Evolutionary conservation across 2,113 vertebrate genomes (phyloP).

Genomic region (Triplophysa siluroides): DNA sequence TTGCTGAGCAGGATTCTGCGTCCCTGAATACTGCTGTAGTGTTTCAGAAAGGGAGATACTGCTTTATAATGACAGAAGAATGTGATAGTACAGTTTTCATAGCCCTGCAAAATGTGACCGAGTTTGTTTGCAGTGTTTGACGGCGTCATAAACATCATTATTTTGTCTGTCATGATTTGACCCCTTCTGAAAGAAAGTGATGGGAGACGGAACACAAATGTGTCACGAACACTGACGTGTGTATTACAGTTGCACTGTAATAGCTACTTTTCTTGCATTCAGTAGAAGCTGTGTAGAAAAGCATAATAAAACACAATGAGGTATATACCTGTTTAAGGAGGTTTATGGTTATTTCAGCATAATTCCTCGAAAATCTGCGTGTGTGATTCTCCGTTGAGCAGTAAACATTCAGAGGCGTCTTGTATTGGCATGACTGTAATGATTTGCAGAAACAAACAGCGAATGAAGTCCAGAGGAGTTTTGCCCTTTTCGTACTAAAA

Average conservation of each 20-base stretch:
- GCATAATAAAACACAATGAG: slow-evolving; percentile 27
- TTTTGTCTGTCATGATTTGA: background rate
- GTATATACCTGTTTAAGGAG: slow-evolving; percentile 32
- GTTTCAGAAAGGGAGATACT: slow-evolving; percentile 15
- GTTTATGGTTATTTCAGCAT: slow-evolving; percentile 30
- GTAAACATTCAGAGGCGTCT: slow-evolving; percentile 99
- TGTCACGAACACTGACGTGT: slow-evolving; percentile 4
- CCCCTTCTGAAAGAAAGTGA: background rate
- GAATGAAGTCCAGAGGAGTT: slow-evolving; percentile 81
- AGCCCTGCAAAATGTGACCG: background rate
- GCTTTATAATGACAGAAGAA: background rate
- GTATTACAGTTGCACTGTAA: background rate
- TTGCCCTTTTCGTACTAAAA: slow-evolving; percentile 88
- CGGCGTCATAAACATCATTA: background rate
- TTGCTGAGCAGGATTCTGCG: slow-evolving; percentile 21
- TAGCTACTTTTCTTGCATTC: slow-evolving; percentile 6
- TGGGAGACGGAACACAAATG: background rate
- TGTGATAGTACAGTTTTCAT: background rate
- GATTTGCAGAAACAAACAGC: slow-evolving; percentile 87
- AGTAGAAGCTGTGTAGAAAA: slow-evolving; percentile 11
- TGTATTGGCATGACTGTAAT: slow-evolving; percentile 96
- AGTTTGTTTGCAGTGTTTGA: background rate
- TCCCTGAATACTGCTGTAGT: slow-evolving; percentile 42
- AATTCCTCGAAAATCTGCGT: slow-evolving; percentile 61
- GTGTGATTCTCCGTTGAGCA: slow-evolving; percentile 96